Conservation (phyloP, 2,888 invertebrate genomes). For the Apamea anceps region DNA sequence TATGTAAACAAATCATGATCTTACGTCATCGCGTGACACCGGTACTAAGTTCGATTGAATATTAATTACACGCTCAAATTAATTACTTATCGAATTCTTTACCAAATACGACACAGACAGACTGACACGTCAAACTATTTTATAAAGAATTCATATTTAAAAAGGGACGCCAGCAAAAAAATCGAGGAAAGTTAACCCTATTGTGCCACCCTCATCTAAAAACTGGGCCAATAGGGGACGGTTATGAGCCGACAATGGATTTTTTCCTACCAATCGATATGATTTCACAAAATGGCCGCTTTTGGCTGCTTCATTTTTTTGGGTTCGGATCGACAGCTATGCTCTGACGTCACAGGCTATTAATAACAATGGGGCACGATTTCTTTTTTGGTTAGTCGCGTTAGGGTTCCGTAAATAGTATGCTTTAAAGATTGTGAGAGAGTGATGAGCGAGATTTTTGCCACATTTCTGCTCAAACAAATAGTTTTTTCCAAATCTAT, state of each 20-base stretch:
- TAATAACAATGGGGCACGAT: slow-evolving; percentile 62
- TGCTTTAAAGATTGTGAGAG: slow-evolving; percentile 1
- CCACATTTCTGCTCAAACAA: not conserved
- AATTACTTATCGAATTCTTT: slow-evolving; percentile 55
- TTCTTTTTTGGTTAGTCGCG: slow-evolving; percentile 36
- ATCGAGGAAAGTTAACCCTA: slow-evolving; percentile 84
- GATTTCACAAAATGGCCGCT: slow-evolving; percentile 87
- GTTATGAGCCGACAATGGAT: slow-evolving; percentile 83
- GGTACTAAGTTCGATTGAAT: slow-evolving; percentile 30
- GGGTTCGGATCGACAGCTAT: slow-evolving; percentile 65
- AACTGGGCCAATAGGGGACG: slow-evolving; percentile 88
- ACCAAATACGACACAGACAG: slow-evolving; percentile 53
- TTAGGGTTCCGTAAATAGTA: slow-evolving; percentile 42
- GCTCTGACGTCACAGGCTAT: slow-evolving; percentile 64
- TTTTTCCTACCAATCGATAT: slow-evolving; percentile 89
- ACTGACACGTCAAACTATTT: slow-evolving; percentile 73
- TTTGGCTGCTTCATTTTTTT: slow-evolving; percentile 68
- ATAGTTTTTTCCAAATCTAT: not conserved
- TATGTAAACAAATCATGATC: slow-evolving; percentile 40
- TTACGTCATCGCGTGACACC: slow-evolving; percentile 61
- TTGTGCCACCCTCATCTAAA: slow-evolving; percentile 86
- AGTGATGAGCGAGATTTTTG: not conserved
- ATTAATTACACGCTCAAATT: slow-evolving; percentile 65
- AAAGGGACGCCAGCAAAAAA: slow-evolving; percentile 79
- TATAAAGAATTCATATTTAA: slow-evolving; percentile 80